Evolutionary conservation across 2,797 vertebrate species (phyloP).

Genomic region (Labroides dimidiatus): DNA sequence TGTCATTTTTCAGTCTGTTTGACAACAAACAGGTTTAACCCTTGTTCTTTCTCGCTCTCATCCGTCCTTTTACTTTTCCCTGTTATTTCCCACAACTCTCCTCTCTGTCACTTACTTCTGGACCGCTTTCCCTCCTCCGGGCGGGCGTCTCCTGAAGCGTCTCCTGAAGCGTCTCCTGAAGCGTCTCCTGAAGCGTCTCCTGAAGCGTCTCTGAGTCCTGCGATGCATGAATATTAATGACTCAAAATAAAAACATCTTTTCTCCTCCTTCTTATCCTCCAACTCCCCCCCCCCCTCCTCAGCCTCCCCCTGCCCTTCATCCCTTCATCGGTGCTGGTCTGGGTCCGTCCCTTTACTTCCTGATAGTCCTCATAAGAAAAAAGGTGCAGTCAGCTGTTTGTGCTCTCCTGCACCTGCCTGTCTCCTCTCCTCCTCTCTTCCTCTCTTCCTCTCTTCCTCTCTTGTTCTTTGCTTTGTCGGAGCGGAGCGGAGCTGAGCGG

Average conservation of each 20-base stretch:
- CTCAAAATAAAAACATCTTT: not conserved
- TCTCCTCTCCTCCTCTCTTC: slow-evolving; percentile 1
- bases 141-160: not conserved
- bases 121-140: slow-evolving; percentile 8
- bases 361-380: slow-evolving; percentile 10
- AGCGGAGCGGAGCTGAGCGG: slow-evolving; percentile 32
- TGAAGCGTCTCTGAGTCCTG: not conserved
- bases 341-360: slow-evolving; percentile 2
- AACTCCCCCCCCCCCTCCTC: not conserved
- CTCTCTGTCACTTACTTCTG: not conserved
- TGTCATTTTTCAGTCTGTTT: slow-evolving; percentile 59
- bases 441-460: slow-evolving; percentile 16
- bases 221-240: no score
- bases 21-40: slow-evolving; percentile 53
- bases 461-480: slow-evolving; percentile 18
- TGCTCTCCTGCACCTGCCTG: slow-evolving; percentile 17
- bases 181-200: not conserved
- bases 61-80: slow-evolving; percentile 4
- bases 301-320: no score
- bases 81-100: slow-evolving; percentile 23
- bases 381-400: slow-evolving; percentile 38
- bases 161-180: not conserved
- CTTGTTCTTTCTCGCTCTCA: slow-evolving; percentile 26
- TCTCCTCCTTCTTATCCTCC: not conserved
- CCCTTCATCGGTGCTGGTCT: no score